Evolutionary conservation across 2,888 invertebrate genomes (phyloP), one percentile per base, ranked within the genome.

Genomic region (Lasioglossum calceatum): DNA sequence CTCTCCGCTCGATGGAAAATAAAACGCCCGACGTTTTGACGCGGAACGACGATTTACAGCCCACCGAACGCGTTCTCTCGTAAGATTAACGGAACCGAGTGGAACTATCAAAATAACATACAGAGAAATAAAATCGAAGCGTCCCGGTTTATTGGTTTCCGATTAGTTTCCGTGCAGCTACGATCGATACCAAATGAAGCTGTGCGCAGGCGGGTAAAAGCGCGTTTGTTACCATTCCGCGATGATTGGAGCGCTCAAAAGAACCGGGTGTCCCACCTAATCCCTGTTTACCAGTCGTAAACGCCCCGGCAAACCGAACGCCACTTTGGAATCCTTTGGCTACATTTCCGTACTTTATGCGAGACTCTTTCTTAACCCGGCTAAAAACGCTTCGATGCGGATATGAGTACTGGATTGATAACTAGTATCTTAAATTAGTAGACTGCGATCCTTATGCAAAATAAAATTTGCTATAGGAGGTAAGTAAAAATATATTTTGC

Each of bases 211-310:
- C n/a, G n/a, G 12, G 10, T n/a, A 44, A 42, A 58, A 12, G n/a
- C 58, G 12, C 16, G 54, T 73, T 79, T 84, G 67, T 85, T 85
- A 81, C 70, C 23, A 77, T 47, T 70, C 71, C 36, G 54, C n/a
- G 58, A n/a, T 58, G n/a, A 58, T n/a, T 14, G 50, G 23, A 23
- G 4, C 2, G 67, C n/a, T 42, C n/a, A 27, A 54, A 67, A 77
- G 64, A 77, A 32, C 23, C 58, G 23, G 44, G 14, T 3, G 10
- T 16, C 36, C 50, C 36, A 19, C 7, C 4, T 73, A 76, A 86
- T 81, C 81, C 72, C 47, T 72, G 54, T 81, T 85, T 85, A 86
- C 75, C 78, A 85, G 58, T 73, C 86, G 76, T 77, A 81, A 86
- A 79, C 42, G 76, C 73, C 64, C 4, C n/a, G 42, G 61, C n/a